phyloP scores from a whole-genome alignment of 2,888 invertebrate genomes.

The Acleris emargana region DNA sequence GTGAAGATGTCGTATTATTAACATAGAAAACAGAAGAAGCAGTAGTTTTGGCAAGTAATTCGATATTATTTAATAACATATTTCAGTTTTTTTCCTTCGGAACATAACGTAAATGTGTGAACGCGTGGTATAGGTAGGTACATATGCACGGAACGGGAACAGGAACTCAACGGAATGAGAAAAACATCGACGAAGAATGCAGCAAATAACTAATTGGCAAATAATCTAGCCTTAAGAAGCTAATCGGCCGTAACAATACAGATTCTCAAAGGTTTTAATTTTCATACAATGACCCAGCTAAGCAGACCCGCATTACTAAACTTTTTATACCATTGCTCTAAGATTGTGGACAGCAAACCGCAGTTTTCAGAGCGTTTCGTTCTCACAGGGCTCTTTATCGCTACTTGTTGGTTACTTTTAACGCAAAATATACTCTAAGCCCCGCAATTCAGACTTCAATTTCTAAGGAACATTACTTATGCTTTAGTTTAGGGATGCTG shows the following conservation, averaged over 20 bases:
- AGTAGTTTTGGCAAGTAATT: no score
- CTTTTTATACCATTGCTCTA: slow-evolving; percentile 43
- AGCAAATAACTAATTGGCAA: not conserved
- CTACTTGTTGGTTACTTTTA: slow-evolving; percentile 31
- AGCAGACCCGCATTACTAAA: slow-evolving; percentile 41
- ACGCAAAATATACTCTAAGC: slow-evolving; percentile 41
- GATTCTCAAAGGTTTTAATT: slow-evolving; percentile 45
- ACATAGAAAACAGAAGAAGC: no score
- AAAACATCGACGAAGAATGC: not conserved
- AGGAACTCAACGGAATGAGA: not conserved
- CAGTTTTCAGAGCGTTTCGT: slow-evolving; percentile 63
- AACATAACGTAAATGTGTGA: no score
- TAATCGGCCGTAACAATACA: slow-evolving; percentile 38
- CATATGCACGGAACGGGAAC: no score
- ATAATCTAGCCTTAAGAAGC: not conserved
- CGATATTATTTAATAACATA: no score
- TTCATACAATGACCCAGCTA: slow-evolving; percentile 45
- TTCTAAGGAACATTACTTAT: slow-evolving; percentile 11
- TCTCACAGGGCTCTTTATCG: slow-evolving; percentile 58
- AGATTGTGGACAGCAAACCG: slow-evolving; percentile 49
- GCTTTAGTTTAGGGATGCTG: slow-evolving; percentile 25
- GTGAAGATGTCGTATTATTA: no score
- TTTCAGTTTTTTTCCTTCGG: no score
- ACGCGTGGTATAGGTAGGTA: no score
- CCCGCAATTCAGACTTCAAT: slow-evolving; percentile 38